These are phyloP conservation scores for Pomacea canaliculata DNA, from an alignment of 2,888 invertebrate genomes.

Conservation along the genomic window DNA sequence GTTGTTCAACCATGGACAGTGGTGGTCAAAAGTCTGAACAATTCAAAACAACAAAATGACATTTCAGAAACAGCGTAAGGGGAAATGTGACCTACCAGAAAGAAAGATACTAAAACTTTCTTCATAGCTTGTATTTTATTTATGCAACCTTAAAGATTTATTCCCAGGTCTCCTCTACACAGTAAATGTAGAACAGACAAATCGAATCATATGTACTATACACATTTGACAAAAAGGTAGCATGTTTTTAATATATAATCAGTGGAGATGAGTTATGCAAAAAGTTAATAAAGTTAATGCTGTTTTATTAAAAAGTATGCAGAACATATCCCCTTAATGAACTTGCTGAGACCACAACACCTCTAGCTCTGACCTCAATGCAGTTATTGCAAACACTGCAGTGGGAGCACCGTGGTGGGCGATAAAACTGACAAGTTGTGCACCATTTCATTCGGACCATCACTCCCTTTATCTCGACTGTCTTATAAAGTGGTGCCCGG, in stretches of 20 bases:
- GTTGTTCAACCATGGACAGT: slow-evolving; percentile 78
- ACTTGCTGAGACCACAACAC: too few relatives aligned
- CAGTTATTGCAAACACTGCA: slow-evolving; percentile 99
- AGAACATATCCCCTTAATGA: too few relatives aligned
- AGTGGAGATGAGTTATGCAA: too few relatives aligned
- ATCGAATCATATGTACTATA: too few relatives aligned
- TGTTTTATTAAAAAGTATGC: too few relatives aligned
- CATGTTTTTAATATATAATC: too few relatives aligned
- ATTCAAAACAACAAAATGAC: neutral
- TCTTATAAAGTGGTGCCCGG: slow-evolving; percentile 91
- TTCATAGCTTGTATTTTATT: neutral
- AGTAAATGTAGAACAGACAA: too few relatives aligned
- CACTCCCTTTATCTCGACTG: slow-evolving; percentile 97
- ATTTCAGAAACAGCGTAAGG: too few relatives aligned
- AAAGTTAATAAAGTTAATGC: too few relatives aligned
- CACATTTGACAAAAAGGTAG: too few relatives aligned
- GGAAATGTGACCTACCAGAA: too few relatives aligned
- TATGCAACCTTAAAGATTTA: neutral
- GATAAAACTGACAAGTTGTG: slow-evolving; percentile 99
- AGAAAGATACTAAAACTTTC: neutral
- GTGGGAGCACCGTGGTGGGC: slow-evolving; percentile 98
- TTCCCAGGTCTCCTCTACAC: too few relatives aligned
- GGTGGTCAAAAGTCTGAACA: slow-evolving; percentile 98
- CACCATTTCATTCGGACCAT: slow-evolving; percentile 99
- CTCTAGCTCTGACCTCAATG: slow-evolving; percentile 72